Evolutionary conservation across 2,113 vertebrate genomes (phyloP), one percentile per base, ranked within the genome.

Genomic region (Lepidothrix coronata): DNA sequence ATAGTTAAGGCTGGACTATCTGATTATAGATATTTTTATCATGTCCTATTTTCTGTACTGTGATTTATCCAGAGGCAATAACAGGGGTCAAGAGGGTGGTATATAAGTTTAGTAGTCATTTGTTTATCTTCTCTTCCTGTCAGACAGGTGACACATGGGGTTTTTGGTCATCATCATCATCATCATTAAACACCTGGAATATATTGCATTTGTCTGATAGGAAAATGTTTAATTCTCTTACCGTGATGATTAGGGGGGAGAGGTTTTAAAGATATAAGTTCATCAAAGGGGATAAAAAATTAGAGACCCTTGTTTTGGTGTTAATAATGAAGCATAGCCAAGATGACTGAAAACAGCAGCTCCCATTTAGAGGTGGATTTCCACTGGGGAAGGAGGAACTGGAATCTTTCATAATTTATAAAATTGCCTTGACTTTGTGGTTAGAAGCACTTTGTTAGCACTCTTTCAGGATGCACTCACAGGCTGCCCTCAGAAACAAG

Each of bases 61-160:
- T 73, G 4, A 9, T 77, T 87, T 80, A 39, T 52, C 4, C 39
- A 71, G 48, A 65, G 58, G 9, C 22, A 54, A 20, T 62, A 51
- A 33, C 9, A 52, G 35, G 24, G 16, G 16, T 23, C 55, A 62
- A 22, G 49, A 77, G 9, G 6, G 21, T 68, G 15, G 11, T 1
- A 1, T 15, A 35, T 48, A 74, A 71, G 8, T 66, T 79, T 44
- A 59, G 9, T 7, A 55, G 19, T 6, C 2, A 25, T 61, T 74
- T 3, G 2, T 65, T 73, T 14, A 17, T 54, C n/a, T 66, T 67
- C 22, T 9, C 17, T 88, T 66, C 20, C 35, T 81, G 46, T 46
- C n/a, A 52, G 14, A 33, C 31, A 55, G 10, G 44, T 0, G 7
- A 18, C 46, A 39, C 3, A 1, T 21, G 55, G 30, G 8, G 4